A percentile compares a stretch with the other conserved stretches of the same genome.
These are phyloP conservation scores for Agriopis leucophaearia DNA, from an alignment of 2,888 invertebrate genomes.

Conservation along the genomic window DNA sequence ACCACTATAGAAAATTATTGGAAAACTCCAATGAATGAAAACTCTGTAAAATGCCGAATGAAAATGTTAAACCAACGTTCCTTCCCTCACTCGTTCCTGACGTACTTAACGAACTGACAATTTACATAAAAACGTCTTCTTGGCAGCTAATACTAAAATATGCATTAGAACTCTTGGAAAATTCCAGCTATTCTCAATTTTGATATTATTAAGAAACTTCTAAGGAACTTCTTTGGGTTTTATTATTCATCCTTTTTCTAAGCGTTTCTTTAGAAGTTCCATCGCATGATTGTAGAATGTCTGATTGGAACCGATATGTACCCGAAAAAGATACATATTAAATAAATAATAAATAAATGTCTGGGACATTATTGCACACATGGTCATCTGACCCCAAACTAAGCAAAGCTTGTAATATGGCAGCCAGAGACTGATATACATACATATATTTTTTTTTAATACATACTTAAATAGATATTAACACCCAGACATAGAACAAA, in stretches of 20 bases:
- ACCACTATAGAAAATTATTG: constrained; percentile 1
- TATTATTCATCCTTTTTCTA: too few species aligned
- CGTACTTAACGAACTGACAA: constrained; percentile 22
- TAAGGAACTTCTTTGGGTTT: neutral
- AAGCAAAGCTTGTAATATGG: too few species aligned
- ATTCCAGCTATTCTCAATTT: constrained; percentile 13
- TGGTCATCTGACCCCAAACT: too few species aligned
- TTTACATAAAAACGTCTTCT: constrained; percentile 24
- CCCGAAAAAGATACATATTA: too few species aligned
- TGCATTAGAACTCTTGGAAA: constrained; percentile 21
- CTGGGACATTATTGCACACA: too few species aligned
- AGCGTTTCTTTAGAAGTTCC: neutral
- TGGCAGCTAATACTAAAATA: constrained; percentile 23
- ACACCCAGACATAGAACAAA: too few species aligned
- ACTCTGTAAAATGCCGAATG: constrained; percentile 8
- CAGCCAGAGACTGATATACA: too few species aligned
- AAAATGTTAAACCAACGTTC: constrained; percentile 11
- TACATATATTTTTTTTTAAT: too few species aligned
- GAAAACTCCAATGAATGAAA: constrained; percentile 6
- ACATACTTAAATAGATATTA: too few species aligned
- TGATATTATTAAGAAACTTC: constrained; percentile 6
- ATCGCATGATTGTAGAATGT: neutral
- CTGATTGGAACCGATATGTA: neutral
- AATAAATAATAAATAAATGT: too few species aligned
- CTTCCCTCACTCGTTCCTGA: neutral